Evolutionary conservation across 53 echinoderm and acorn worm genomes (phyloP).

Genomic region (Astropecten irregularis): DNA sequence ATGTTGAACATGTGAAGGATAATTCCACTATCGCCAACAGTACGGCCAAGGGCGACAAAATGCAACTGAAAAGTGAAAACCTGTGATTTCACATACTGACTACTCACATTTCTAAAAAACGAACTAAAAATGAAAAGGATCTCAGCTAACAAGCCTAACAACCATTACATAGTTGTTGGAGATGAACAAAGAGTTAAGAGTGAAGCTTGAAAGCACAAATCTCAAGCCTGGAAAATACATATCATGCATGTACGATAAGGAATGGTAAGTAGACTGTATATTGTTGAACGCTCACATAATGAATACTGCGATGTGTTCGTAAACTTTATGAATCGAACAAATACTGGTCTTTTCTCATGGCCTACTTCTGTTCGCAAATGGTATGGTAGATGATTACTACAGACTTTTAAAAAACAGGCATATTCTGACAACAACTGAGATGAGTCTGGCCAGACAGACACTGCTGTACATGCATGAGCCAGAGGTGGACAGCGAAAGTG

Average conservation of each 20-base stretch:
- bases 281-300: background rate
- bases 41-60: too few species aligned
- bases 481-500: too few species aligned
- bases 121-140: background rate
- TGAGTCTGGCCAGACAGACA: too few species aligned
- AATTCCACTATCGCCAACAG: too few species aligned
- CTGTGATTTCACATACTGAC: too few species aligned
- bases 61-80: too few species aligned
- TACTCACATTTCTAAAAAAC: background rate
- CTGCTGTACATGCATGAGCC: too few species aligned
- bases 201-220: background rate
- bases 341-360: background rate
- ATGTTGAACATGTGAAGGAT: too few species aligned
- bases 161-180: background rate
- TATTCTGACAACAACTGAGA: too few species aligned
- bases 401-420: too few species aligned
- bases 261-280: background rate
- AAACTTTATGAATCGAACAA: background rate
- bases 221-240: background rate
- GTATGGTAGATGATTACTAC: too few species aligned
- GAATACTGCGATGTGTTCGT: background rate
- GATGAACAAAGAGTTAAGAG: background rate
- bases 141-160: background rate
- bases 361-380: background rate
- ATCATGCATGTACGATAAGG: background rate